A percentile compares a stretch with the other conserved stretches of the same genome.
phyloP scores from a whole-genome alignment of 2,113 vertebrate species.

The Macquaria ambigua region DNA sequence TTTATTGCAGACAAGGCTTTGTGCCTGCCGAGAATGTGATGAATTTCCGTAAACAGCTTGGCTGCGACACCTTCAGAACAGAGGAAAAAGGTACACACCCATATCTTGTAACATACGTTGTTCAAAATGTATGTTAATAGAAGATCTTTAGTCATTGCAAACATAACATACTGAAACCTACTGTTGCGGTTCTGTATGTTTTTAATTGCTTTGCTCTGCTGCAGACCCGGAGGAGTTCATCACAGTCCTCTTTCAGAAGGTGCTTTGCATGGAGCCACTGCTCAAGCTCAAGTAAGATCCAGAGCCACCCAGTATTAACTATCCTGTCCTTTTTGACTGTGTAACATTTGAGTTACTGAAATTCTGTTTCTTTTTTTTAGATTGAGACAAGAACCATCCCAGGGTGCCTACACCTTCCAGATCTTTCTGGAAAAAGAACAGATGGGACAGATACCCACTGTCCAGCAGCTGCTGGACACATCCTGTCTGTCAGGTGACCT shows the following conservation, averaged over 20 bases:
- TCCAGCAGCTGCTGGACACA: constrained; percentile 86
- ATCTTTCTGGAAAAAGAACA: constrained; percentile 86
- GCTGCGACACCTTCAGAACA: constrained; percentile 84
- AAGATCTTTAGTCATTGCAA: background rate
- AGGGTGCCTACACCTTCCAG: constrained; percentile 86
- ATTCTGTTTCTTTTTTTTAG: constrained; percentile 57
- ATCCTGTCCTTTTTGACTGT: background rate
- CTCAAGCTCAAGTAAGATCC: constrained; percentile 83
- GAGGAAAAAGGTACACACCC: constrained; percentile 85
- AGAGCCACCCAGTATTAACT: background rate
- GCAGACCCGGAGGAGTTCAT: constrained; percentile 88
- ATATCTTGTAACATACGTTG: background rate
- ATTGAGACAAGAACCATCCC: constrained; percentile 74
- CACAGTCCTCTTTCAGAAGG: constrained; percentile 82
- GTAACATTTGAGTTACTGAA: background rate
- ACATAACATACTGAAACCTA: background rate
- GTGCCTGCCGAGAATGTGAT: constrained; percentile 86
- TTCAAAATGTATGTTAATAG: background rate
- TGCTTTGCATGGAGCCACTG: constrained; percentile 82
- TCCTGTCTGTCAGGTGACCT: constrained; percentile 84
- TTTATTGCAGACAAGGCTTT: constrained; percentile 81
- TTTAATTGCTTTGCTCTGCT: constrained; percentile 1
- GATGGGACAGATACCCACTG: constrained; percentile 78
- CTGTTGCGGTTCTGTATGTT: background rate
- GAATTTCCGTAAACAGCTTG: constrained; percentile 85